These are phyloP conservation scores for Benitochromis conjunctus DNA, from an alignment of 2,113 vertebrate genomes.

Conservation along the genomic window DNA sequence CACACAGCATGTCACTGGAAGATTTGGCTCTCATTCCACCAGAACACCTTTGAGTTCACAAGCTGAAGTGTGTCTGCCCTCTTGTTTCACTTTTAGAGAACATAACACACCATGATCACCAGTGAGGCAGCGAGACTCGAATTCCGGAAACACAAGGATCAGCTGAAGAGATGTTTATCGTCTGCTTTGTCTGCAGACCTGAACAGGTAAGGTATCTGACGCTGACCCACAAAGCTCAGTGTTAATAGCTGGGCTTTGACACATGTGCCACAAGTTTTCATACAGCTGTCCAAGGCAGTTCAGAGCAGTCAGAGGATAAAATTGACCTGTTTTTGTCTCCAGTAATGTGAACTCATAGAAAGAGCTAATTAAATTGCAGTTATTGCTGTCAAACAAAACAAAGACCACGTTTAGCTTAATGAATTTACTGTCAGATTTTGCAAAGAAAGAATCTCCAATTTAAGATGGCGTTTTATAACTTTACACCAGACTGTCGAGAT, in stretches of 20 bases:
- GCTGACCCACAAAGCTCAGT: background rate
- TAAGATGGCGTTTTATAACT: background rate
- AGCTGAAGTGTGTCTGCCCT: background rate
- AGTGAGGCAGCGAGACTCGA: slow-evolving; percentile 32
- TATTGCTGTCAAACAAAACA: background rate
- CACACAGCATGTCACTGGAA: background rate
- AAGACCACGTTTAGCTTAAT: background rate
- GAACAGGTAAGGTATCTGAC: slow-evolving; percentile 20
- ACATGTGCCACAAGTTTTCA: background rate
- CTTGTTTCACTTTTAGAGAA: background rate
- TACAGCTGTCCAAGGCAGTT: background rate
- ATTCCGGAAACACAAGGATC: slow-evolving; percentile 57
- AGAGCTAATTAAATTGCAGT: background rate
- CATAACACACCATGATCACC: slow-evolving; percentile 40
- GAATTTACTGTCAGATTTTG: background rate
- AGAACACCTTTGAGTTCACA: background rate
- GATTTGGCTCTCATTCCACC: background rate
- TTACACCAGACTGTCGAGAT: background rate
- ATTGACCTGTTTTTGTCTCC: background rate
- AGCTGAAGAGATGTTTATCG: slow-evolving; percentile 56
- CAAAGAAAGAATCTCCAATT: background rate
- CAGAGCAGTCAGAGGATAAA: background rate
- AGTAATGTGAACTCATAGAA: background rate
- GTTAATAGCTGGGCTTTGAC: background rate
- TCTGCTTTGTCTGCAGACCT: slow-evolving; percentile 56